Percentiles rank a stretch among this genome's conserved stretches.
phyloP scores from a whole-genome alignment of 1,140 invertebrate species.

The Conus betulinus region DNA sequence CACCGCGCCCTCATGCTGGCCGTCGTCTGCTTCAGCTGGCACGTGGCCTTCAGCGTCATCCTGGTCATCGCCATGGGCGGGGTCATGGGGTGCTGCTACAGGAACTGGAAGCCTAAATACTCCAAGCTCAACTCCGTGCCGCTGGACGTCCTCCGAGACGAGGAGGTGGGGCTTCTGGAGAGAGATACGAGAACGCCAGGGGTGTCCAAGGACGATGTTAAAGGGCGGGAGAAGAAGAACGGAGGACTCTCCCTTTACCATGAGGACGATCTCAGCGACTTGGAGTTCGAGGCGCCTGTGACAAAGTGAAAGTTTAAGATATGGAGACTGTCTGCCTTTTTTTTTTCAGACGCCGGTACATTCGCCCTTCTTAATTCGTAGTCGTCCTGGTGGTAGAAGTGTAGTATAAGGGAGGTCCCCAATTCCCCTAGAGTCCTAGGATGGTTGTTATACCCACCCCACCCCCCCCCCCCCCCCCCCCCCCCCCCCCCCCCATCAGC shows the following conservation, averaged over 20 bases:
- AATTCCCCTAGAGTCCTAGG: no score
- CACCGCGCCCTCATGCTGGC: conserved; percentile 76
- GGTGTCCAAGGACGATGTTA: background rate
- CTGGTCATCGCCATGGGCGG: conserved; percentile 44
- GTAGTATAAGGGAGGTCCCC: no score
- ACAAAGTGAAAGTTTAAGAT: no score
- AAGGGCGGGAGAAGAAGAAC: background rate
- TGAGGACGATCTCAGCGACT: conserved; percentile 11
- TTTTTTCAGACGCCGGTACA: no score
- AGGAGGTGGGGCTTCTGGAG: background rate
- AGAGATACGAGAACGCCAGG: background rate
- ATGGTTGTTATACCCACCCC: no score
- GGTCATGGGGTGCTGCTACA: conserved; percentile 30
- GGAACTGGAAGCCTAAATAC: background rate
- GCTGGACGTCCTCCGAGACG: background rate
- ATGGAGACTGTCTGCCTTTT: no score
- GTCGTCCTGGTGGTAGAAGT: no score
- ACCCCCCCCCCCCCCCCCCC: no score
- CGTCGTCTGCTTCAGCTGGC: conserved; percentile 69
- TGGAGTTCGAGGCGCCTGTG: conserved; percentile 16
- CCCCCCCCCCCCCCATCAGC: no score
- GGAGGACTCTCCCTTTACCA: background rate
- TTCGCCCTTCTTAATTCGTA: no score
- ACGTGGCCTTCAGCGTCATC: conserved; percentile 40
- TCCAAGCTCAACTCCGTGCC: conserved; percentile 17